Percentiles rank a stretch among this genome's conserved stretches.
Evolutionary conservation across 1,140 invertebrate genomes (phyloP).

Genomic region (Brachionus plicatilis): DNA sequence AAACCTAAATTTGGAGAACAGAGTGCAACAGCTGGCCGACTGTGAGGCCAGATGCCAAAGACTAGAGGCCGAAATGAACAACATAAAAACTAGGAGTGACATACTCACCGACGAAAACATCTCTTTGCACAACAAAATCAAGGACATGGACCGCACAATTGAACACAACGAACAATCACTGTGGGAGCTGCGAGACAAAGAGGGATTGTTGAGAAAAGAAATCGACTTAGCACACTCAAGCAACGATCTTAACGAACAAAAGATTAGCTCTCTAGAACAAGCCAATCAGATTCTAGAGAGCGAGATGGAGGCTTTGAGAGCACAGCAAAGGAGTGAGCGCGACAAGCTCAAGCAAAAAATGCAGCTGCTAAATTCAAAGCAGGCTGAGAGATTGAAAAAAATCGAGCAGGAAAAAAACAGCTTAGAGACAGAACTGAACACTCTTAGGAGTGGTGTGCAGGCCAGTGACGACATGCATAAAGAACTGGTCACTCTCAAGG

Average conservation of each 20-base stretch:
- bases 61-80: not conserved
- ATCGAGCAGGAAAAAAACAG: not conserved
- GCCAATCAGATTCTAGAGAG: conserved; percentile 17
- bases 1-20: not conserved
- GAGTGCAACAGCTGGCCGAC: not conserved
- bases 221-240: not conserved
- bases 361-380: not conserved
- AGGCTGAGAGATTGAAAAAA: not conserved
- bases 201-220: not conserved
- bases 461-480: not conserved
- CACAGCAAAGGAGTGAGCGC: not conserved
- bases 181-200: not conserved
- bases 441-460: not conserved
- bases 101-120: not conserved
- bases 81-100: not conserved
- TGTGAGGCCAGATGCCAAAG: not conserved
- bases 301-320: not conserved
- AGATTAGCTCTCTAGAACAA: conserved; percentile 3
- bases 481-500: not conserved
- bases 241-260: not conserved
- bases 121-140: conserved; percentile 21
- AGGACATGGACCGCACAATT: not conserved
- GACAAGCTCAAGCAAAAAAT: conserved; percentile 34
- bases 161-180: not conserved
- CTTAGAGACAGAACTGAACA: not conserved